Percentiles rank a stretch among this genome's conserved stretches.
These are phyloP conservation scores for Rhingia campestris DNA, from an alignment of 2,888 invertebrate species.

Conservation along the genomic window DNA sequence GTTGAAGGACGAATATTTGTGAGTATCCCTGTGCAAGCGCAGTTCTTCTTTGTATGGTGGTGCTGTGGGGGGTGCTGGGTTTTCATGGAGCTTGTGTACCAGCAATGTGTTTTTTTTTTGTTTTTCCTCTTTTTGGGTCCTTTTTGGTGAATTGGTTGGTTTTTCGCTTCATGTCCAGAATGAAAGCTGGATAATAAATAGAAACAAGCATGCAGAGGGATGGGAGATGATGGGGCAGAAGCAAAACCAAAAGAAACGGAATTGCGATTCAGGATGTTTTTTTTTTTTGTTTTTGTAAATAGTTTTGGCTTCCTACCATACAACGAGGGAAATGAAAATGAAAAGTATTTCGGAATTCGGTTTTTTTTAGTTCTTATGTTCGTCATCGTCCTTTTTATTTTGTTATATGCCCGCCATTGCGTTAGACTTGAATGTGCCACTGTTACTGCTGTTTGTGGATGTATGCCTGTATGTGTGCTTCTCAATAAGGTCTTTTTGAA, in stretches of 20 bases:
- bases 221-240: slow-evolving; percentile 13
- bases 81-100: slow-evolving; percentile 7
- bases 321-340: slow-evolving; percentile 68
- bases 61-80: slow-evolving; percentile 22
- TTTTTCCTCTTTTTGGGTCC: slow-evolving; percentile 13
- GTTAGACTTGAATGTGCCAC: slow-evolving; percentile 59
- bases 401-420: slow-evolving; percentile 43
- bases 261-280: slow-evolving; percentile 56
- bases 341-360: slow-evolving; percentile 58
- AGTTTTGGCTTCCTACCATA: slow-evolving; percentile 45
- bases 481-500: slow-evolving; percentile 50
- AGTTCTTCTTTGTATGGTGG: slow-evolving; percentile 11
- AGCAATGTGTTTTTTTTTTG: slow-evolving; percentile 4
- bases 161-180: slow-evolving; percentile 55
- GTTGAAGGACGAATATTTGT: slow-evolving; percentile 72
- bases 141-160: slow-evolving; percentile 63
- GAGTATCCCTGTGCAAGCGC: slow-evolving; percentile 31
- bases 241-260: slow-evolving; percentile 12
- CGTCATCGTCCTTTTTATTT: slow-evolving; percentile 58
- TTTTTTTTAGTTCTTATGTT: slow-evolving; percentile 36
- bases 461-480: slow-evolving; percentile 8
- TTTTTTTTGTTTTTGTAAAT: slow-evolving; percentile 27
- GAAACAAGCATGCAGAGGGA: slow-evolving; percentile 42
- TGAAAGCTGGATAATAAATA: slow-evolving; percentile 42
- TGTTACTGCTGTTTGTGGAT: slow-evolving; percentile 24